Conservation (phyloP, 2,888 invertebrate genomes). For the Tetragonula carbonaria region DNA sequence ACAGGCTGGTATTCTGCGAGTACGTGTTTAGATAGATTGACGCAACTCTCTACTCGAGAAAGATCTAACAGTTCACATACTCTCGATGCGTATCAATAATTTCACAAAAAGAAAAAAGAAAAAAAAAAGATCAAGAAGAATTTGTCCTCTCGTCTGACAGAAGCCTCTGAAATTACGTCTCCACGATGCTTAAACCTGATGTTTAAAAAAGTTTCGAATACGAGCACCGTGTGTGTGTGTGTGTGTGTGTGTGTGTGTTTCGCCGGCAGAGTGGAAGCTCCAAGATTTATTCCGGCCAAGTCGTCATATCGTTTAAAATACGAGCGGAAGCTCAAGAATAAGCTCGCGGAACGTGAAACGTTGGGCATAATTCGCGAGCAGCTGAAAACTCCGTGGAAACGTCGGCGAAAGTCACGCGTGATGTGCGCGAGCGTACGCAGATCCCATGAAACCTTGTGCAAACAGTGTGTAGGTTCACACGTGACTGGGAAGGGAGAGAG, state of each 20-base stretch:
- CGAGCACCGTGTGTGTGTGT: background rate
- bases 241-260: background rate
- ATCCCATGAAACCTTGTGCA: background rate
- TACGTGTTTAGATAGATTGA: too few species aligned
- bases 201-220: background rate
- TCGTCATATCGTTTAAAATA: background rate
- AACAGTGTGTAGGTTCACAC: slow-evolving; percentile 11
- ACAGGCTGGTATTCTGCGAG: too few species aligned
- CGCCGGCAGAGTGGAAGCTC: background rate
- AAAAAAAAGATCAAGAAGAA: too few species aligned
- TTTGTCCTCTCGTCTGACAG: background rate
- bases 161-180: background rate
- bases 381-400: slow-evolving; percentile 16
- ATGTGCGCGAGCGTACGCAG: slow-evolving; percentile 14
- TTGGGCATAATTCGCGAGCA: slow-evolving; percentile 24
- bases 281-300: background rate
- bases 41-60: too few species aligned
- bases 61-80: too few species aligned
- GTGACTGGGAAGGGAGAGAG: background rate
- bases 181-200: background rate
- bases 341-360: background rate
- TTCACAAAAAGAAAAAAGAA: too few species aligned
- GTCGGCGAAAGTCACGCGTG: background rate
- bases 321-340: background rate
- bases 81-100: too few species aligned